Evolutionary conservation across 2,888 invertebrate genomes (phyloP), one percentile per base, ranked within the genome.

Genomic region (Euplexia lucipara): DNA sequence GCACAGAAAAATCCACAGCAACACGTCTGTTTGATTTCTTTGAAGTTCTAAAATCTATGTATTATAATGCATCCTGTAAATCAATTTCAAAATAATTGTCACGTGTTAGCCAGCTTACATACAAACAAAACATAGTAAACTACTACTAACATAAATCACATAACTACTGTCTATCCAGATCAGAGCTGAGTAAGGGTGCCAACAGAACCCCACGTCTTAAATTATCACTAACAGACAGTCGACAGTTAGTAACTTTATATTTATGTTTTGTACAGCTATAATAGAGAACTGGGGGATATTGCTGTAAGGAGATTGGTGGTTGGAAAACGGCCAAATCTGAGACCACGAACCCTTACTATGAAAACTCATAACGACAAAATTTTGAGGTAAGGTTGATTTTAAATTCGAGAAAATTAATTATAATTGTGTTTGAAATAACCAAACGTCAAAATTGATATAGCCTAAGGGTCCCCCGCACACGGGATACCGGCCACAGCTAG

Each of bases 281-380:
- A 80, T 81, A 83, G 74, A 78, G 79, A 70, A 78, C 58, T 61
- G 52, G 60, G 45, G 80, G 71, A 78, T 86, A 85, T 83, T 83
- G 85, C 83, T 70, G 83, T 84, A 86, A 88, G 85, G 67, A 88
- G 90, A 89, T 90, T 89, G 87, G 86, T 84, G 77, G 85, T 83
- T 90, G 91, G 91, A 88, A 62, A 48, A 56, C 66, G 37, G 89
- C 91, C 90, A 91, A 90, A 86, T 87, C 84, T 83, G 73, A 53
- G 75, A 80, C 73, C 69, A 61, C 68, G 70, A 52, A 22, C 39
- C 63, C 59, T 70, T 81, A 84, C 82, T 65, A 63, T 30, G 60
- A 6, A 16, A 60, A 51, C 60, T 72, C 52, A 26, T 37, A 16
- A 10, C 22, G 14, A 9, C 18, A 4, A n/a, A 35, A 9, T n/a